phyloP scores from a whole-genome alignment of 2,888 invertebrate genomes.

The Allophyes oxyacanthae region DNA sequence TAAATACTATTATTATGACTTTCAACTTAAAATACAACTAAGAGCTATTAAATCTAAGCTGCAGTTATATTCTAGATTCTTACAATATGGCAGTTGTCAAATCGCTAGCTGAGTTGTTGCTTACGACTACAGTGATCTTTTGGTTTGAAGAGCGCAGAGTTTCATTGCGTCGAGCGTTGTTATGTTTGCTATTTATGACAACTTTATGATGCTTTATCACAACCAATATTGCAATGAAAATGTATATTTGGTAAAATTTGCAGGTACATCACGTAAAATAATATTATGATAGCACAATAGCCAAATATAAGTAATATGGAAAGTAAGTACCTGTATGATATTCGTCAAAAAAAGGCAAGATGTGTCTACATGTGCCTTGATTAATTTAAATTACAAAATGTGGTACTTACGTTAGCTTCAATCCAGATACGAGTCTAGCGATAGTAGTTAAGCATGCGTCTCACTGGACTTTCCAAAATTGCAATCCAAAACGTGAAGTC shows the following conservation, averaged over 20 bases:
- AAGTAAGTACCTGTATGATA: constrained; percentile 49
- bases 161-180: constrained; percentile 68
- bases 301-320: constrained; percentile 41
- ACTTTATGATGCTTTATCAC: constrained; percentile 83
- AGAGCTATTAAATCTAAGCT: constrained; percentile 68
- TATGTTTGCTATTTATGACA: constrained; percentile 69
- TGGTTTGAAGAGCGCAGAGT: constrained; percentile 75
- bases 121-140: constrained; percentile 71
- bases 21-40: constrained; percentile 81
- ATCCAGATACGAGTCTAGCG: constrained; percentile 2
- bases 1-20: constrained; percentile 89
- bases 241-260: constrained; percentile 81
- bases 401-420: constrained; percentile 11
- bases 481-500: not conserved
- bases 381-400: constrained; percentile 13
- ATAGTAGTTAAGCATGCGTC: not conserved
- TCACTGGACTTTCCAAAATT: not conserved
- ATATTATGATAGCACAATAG: constrained; percentile 62
- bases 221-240: constrained; percentile 86
- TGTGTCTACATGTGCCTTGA: constrained; percentile 18
- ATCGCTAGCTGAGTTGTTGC: constrained; percentile 87
- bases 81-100: constrained; percentile 89
- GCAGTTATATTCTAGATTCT: constrained; percentile 80
- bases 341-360: constrained; percentile 50
- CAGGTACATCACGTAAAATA: constrained; percentile 78